Percentiles rank a stretch among this genome's conserved stretches.
Conservation (phyloP, 2,113 vertebrate species). For the Poeciliopsis occidentalis region DNA sequence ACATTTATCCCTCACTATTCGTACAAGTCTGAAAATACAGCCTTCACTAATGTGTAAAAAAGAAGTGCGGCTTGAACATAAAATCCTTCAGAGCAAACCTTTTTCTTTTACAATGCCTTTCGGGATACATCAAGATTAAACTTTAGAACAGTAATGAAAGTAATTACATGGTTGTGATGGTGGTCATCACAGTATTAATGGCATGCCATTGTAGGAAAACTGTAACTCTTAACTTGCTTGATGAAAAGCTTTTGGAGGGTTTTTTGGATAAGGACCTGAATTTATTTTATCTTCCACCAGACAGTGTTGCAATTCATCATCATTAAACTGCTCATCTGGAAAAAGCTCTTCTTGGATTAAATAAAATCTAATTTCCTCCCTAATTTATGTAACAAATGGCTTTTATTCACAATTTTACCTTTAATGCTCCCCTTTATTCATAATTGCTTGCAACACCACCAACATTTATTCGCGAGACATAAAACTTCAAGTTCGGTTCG, state of each 20-base stretch:
- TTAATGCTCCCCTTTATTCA: constrained; percentile 16
- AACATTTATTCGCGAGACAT: constrained; percentile 38
- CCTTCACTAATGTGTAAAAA: not conserved
- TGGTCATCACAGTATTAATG: not conserved
- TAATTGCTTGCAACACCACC: constrained; percentile 27
- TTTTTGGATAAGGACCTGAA: not conserved
- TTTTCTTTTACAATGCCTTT: not conserved
- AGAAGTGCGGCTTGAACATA: not conserved
- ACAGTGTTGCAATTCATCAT: not conserved
- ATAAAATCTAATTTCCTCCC: not conserved
- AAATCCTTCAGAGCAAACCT: not conserved
- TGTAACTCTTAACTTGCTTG: not conserved
- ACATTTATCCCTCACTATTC: too few relatives aligned
- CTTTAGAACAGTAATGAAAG: not conserved
- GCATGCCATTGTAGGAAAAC: not conserved
- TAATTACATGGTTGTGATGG: not conserved
- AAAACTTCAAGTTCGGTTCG: constrained; percentile 20
- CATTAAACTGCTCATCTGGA: not conserved
- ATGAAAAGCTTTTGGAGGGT: not conserved
- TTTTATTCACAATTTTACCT: not conserved
- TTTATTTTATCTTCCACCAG: not conserved
- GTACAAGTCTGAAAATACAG: not conserved
- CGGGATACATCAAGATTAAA: not conserved
- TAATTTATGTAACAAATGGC: not conserved
- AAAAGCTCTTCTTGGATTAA: not conserved